A percentile compares a stretch with the other conserved stretches of the same genome.
These are phyloP conservation scores for Porites divaricata DNA, from an alignment of 92 coral and sea anemone genomes.

Conservation along the genomic window DNA sequence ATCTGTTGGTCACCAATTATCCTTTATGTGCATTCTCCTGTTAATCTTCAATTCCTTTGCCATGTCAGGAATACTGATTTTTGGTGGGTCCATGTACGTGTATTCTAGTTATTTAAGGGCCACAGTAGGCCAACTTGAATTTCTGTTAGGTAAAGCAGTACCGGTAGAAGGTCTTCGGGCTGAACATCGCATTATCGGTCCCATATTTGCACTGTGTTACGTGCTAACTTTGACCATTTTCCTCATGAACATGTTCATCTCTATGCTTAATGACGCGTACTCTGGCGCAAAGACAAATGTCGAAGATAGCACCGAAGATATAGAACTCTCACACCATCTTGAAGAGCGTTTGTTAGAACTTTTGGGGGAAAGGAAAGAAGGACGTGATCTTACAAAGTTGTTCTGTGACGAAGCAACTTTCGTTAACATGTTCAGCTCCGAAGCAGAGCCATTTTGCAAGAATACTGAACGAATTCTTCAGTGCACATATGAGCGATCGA, in stretches of 20 bases:
- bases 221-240: constrained; percentile 34
- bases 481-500: constrained; percentile 13
- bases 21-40: constrained; percentile 9
- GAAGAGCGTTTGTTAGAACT: not conserved
- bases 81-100: constrained; percentile 18
- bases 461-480: constrained; percentile 2
- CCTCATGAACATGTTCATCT: constrained; percentile 43
- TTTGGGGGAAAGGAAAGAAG: not conserved
- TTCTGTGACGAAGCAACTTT: constrained; percentile 28
- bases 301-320: constrained; percentile 27
- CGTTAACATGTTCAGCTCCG: constrained; percentile 22
- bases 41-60: constrained; percentile 21
- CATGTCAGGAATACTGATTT: constrained; percentile 42
- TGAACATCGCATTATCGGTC: constrained; percentile 21
- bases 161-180: constrained; percentile 44
- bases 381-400: not conserved
- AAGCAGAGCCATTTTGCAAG: constrained; percentile 27
- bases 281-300: constrained; percentile 18
- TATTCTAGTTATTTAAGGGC: constrained; percentile 34
- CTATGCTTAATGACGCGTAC: constrained; percentile 51
- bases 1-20: constrained; percentile 28
- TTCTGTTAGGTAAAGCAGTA: constrained; percentile 53
- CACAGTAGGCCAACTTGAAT: constrained; percentile 39
- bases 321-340: constrained; percentile 41
- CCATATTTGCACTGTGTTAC: constrained; percentile 18